Conservation (phyloP, 2,113 vertebrate genomes). For the Condylura cristata region DNA sequence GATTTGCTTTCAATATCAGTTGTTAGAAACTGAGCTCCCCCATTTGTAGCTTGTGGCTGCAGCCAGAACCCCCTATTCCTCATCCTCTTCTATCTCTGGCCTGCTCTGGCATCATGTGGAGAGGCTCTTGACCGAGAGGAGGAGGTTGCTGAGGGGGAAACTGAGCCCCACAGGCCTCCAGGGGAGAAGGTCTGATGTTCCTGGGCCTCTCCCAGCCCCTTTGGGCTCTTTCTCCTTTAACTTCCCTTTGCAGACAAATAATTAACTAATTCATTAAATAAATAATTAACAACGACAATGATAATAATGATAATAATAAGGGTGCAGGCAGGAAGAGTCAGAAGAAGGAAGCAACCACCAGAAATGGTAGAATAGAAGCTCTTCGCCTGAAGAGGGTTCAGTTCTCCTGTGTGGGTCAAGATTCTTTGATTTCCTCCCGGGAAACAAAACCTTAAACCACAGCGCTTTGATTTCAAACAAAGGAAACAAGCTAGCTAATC, state of each 20-base stretch:
- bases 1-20: no score
- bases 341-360: neutral
- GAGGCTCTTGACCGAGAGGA: neutral
- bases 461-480: neutral
- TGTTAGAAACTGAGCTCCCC: neutral
- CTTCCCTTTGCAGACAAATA: neutral
- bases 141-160: neutral
- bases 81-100: neutral
- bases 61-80: neutral
- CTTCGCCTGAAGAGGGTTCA: no score
- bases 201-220: neutral
- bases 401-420: neutral
- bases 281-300: no score
- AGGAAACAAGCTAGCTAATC: neutral
- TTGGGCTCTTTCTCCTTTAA: neutral
- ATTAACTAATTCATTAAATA: no score
- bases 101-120: neutral
- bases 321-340: neutral
- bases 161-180: accelerated
- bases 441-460: no score
- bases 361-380: neutral
- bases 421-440: neutral
- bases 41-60: neutral
- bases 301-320: no score
- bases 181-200: neutral